Base-by-base conservation (phyloP, 2,113 vertebrate species). In the Centrocercus urophasianus region DNA sequence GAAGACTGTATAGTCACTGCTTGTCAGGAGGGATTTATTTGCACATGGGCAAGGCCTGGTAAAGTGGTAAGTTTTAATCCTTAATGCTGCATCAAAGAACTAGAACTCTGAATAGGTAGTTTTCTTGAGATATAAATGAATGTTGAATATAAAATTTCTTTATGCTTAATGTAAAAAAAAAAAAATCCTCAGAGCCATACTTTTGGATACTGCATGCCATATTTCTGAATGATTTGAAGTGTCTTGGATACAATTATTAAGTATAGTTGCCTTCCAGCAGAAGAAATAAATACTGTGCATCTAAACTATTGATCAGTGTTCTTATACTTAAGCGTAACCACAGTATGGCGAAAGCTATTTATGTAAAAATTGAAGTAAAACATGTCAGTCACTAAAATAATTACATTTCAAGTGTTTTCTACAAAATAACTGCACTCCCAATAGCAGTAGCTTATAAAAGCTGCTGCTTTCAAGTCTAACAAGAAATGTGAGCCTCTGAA, bases 1-100 rank as follows among this genome's bases (percentile, higher is more conserved):
- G 99, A 99, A 98, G 99, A 99, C 99, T 99, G 99, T 98, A 98
- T 99, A 98, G 99, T 99, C 98, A 99, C 99, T 98, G 99, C 99
- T 97, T 99, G 99, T 98, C 99, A 99, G 98, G 99, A 99, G 98
- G 99, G 99, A 96, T 99, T 99, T 98, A 98, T 99, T 98, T 99
- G 99, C 99, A 99, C 99, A 97, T 99, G 99, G 99, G 99, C 99
- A 97, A 98, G 99, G 98, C 99, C 99, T 92, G 99, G 99, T 96
- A 99, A 99, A 98, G 99, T 99, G 99, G 99, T 99, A 98, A 99
- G 99, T 99, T 98, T 98, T 96, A 98, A 98, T 59, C 98, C 98
- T 98, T 98, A 98, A 98, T 97, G 98, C 98, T 98, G 98, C 97
- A 89, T 98, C 98, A 97, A 97, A 95, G 97, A 96, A 87, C 93